Evolutionary conservation across 2,888 invertebrate species (phyloP), one percentile per base, ranked within the genome.

Genomic region (Auanema freiburgensis): DNA sequence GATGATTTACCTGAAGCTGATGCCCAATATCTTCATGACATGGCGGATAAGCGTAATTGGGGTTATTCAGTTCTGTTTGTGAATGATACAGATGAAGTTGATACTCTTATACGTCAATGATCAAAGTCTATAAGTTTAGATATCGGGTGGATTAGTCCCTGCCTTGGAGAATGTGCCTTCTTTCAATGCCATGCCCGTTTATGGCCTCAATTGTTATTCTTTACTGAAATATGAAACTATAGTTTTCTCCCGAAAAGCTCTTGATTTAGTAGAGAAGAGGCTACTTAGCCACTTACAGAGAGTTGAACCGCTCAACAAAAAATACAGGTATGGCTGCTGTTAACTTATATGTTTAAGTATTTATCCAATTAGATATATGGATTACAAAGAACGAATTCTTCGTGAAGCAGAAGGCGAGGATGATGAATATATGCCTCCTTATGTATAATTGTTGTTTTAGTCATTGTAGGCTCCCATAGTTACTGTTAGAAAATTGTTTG

Each of bases 161-260:
- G 95, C 96, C 1, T 89, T 90, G 2, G 90, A 91, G 76, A 75
- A 84, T 2, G 87, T 95, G n/a, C 88, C 88, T 43, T 91, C 92
- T 83, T 89, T 93, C 43, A 97, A 92, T 85, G 86, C 96, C 24
- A 93, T 98, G 92, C 98, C 98, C 11, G 90, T 90, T 0, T 97
- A 94, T 86, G 92, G 89, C 40, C 87, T 98, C 16, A 98, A 98
- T 87, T 93, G 95, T 0, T 91, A 91, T 86, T 94, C 95, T 42
- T 94, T 98, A 92, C 84, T 98, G 68, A 98, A 98, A 86, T 92
- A 97, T 85, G 91, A 92, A 71, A 96, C 95, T 0, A 86, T 98
- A 94, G 78, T 80, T n/a, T 57, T 80, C 40, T 73, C 80, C 44
- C 62, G 66, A 52, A 62, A 41, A 12, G 95, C 96, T 0, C 89